These are phyloP conservation scores for Halcyon leucocephala DNA, from an alignment of 2,797 vertebrate species.

Conservation along the genomic window DNA sequence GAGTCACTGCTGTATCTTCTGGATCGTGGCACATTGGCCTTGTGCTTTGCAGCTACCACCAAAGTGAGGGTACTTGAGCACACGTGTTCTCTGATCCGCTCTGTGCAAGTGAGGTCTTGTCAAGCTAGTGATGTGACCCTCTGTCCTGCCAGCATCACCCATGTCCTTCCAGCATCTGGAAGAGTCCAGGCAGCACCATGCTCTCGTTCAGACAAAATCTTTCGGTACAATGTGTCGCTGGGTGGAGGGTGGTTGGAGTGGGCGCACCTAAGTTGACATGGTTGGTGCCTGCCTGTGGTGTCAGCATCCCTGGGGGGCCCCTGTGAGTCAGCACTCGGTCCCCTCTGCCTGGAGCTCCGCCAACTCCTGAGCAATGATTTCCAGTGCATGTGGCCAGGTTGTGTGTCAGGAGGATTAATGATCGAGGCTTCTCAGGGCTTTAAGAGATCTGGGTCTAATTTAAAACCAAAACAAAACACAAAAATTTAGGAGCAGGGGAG, in stretches of 20 bases:
- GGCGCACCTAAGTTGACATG: background rate
- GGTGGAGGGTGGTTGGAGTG: background rate
- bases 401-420: constrained; percentile 61
- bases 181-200: background rate
- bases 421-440: constrained; percentile 25
- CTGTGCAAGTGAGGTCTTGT: background rate
- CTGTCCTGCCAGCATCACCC: background rate
- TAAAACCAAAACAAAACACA: constrained; percentile 59
- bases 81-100: fast-evolving
- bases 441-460: constrained; percentile 57
- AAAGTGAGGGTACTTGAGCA: background rate
- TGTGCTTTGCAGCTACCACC: background rate
- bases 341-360: constrained; percentile 17
- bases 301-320: background rate
- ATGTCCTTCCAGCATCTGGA: background rate
- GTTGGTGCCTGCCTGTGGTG: background rate
- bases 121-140: fast-evolving
- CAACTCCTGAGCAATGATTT: constrained; percentile 50
- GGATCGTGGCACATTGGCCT: fast-evolving
- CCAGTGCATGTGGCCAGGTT: constrained; percentile 58
- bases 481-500: constrained; percentile 49
- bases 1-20: background rate
- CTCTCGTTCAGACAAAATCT: background rate
- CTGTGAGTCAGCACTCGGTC: constrained; percentile 16
- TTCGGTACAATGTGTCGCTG: background rate